These are phyloP conservation scores for Hystrix brachyura DNA, from an alignment of 2,113 vertebrate species.

Conservation along the genomic window DNA sequence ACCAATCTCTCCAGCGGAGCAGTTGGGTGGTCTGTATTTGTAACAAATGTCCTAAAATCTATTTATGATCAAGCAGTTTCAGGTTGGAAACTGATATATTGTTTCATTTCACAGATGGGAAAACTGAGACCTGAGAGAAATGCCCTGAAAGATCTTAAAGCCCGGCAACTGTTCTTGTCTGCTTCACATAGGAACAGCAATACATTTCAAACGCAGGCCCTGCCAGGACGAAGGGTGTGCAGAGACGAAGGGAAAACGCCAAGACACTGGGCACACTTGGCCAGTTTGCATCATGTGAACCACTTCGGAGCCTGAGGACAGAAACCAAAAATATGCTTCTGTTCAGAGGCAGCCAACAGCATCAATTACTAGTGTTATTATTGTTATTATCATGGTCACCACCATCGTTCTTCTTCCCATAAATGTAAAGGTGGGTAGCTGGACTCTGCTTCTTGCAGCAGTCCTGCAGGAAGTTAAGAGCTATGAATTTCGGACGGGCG, in stretches of 20 bases:
- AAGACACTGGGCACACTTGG: conserved; percentile 22
- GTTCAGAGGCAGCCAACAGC: conserved; percentile 54
- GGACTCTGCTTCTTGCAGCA: conserved; percentile 9
- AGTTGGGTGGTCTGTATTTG: neutral
- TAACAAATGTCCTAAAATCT: neutral
- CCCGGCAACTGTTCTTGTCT: conserved; percentile 39
- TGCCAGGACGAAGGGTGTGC: conserved; percentile 37
- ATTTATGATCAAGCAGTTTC: neutral
- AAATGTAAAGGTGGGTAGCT: conserved; percentile 38
- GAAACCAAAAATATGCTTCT: conserved; percentile 77
- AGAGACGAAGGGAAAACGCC: conserved; percentile 67
- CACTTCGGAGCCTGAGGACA: conserved; percentile 68
- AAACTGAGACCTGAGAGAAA: neutral
- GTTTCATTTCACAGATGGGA: neutral
- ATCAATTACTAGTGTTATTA: conserved; percentile 69
- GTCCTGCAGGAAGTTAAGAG: neutral
- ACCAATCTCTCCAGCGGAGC: neutral
- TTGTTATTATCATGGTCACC: conserved; percentile 44
- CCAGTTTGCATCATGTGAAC: conserved; percentile 70
- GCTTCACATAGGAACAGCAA: conserved; percentile 18
- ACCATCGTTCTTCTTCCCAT: conserved; percentile 29
- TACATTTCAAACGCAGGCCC: neutral
- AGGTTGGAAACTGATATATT: neutral
- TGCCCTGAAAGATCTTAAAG: conserved; percentile 38
- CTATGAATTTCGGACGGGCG: conserved; percentile 10